Evolutionary conservation across 2,113 vertebrate genomes (phyloP).

Genomic region (Pagrus major): DNA sequence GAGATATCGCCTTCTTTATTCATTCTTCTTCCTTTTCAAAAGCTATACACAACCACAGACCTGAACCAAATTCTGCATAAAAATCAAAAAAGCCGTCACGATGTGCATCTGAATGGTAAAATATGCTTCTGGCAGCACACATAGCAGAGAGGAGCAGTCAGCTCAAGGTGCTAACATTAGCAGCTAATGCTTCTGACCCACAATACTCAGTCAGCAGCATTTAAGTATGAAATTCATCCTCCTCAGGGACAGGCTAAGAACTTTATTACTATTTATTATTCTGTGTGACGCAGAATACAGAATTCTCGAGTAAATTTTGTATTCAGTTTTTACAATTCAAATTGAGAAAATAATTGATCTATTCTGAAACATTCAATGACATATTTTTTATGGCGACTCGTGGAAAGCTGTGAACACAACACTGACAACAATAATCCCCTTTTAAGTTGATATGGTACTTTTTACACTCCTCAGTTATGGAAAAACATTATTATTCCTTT

Average conservation of each 20-base stretch:
- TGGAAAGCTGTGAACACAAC: not conserved
- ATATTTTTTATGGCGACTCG: not conserved
- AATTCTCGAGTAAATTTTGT: no score
- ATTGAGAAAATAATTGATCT: no score
- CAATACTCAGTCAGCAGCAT: not conserved
- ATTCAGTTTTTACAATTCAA: not conserved
- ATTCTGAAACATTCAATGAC: not conserved
- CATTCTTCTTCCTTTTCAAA: no score
- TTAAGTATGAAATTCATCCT: not conserved
- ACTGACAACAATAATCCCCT: not conserved
- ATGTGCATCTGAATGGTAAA: not conserved
- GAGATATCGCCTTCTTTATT: no score
- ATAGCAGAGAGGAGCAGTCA: not conserved
- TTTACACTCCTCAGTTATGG: no score
- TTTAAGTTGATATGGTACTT: not conserved
- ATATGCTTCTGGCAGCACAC: not conserved
- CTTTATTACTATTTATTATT: not conserved
- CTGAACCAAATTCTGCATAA: not conserved
- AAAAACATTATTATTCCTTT: not conserved
- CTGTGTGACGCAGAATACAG: no score
- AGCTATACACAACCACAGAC: not conserved
- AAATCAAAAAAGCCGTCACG: not conserved
- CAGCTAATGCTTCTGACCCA: no score
- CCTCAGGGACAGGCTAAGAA: not conserved
- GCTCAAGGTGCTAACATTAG: not conserved